A percentile compares a stretch with the other conserved stretches of the same genome.
Conservation (phyloP, 2,113 vertebrate species). For the Chionodraco myersi region DNA sequence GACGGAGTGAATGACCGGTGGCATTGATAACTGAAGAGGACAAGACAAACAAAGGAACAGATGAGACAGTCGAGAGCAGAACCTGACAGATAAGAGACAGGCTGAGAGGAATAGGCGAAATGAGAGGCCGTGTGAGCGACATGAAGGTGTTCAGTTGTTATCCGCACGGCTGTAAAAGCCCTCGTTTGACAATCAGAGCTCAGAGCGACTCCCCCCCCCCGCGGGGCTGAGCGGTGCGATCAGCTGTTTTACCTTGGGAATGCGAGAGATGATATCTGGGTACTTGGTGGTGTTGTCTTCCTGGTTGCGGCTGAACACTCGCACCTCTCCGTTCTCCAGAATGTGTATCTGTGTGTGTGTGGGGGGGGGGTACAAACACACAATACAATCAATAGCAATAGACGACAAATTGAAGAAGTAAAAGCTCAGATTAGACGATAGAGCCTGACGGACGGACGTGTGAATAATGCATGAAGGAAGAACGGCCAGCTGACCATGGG, state of each 20-base stretch:
- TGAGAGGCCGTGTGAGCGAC: constrained; percentile 21
- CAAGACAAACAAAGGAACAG: constrained; percentile 1
- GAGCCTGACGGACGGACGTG: neutral
- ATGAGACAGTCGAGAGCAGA: neutral
- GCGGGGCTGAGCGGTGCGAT: constrained; percentile 34
- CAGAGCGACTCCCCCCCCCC: constrained; percentile 4
- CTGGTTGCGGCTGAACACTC: constrained; percentile 92
- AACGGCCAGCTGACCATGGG: neutral
- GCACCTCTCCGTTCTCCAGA: constrained; percentile 87
- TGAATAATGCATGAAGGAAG: neutral
- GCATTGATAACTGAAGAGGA: neutral
- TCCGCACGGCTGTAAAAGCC: constrained; percentile 35
- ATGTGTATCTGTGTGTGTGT: constrained; percentile 86
- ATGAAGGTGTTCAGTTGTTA: constrained; percentile 46
- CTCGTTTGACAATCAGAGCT: constrained; percentile 44
- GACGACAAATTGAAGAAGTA: neutral
- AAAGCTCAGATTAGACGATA: neutral
- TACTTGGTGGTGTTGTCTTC: constrained; percentile 94
- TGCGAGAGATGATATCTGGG: constrained; percentile 89
- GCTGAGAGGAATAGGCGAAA: constrained; percentile 7
- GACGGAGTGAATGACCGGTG: neutral
- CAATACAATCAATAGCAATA: neutral
- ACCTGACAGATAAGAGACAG: constrained; percentile 9
- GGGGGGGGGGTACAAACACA: neutral
- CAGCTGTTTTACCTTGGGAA: constrained; percentile 85